Evolutionary conservation across 2,888 invertebrate genomes (phyloP), one percentile per base, ranked within the genome.

Genomic region (Monopis laevigella): DNA sequence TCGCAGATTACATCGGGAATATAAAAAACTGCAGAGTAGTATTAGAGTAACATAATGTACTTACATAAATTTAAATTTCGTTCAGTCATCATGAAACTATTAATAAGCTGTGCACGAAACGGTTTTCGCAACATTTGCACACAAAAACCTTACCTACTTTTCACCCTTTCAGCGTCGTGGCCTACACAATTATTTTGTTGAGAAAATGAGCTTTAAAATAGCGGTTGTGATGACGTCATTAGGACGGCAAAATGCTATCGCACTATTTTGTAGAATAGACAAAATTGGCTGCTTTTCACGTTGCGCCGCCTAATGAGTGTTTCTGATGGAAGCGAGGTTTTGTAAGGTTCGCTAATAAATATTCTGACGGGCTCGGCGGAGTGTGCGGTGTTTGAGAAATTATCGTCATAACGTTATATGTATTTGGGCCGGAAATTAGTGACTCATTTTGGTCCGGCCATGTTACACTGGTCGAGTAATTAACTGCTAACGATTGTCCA

Each of bases 221-320:
- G 64, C 58, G 49, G 50, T 53, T 13, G 46, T 60, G 60, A 63
- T 61, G 65, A 61, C 62, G 65, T 80, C 78, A 78, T 80, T 80
- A 80, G 71, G 67, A 56, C 71, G 66, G 56, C 47, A 50, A 36
- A 36, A 36, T 64, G 68, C 66, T 74, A 75, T 72, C 74, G 61
- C 72, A 78, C 78, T 78, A 78, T 80, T 74, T 68, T 67, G 77
- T 66, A 65, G 70, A 74, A 71, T 75, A 72, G 75, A 72, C 80
- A 64, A 71, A 75, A 78, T 73, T 71, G 70, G 59, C 62, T 71
- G 70, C 75, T 74, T 72, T 77, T 80, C 67, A 75, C 58, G 63
- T 62, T 65, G 63, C 63, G 67, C 64, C 59, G 59, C 59, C 59
- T 73, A 72, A 78, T 77, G 71, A 74, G 67, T 10, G 6, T 7